Conservation (phyloP, 2,888 invertebrate genomes). For the Adineta ricciae region DNA sequence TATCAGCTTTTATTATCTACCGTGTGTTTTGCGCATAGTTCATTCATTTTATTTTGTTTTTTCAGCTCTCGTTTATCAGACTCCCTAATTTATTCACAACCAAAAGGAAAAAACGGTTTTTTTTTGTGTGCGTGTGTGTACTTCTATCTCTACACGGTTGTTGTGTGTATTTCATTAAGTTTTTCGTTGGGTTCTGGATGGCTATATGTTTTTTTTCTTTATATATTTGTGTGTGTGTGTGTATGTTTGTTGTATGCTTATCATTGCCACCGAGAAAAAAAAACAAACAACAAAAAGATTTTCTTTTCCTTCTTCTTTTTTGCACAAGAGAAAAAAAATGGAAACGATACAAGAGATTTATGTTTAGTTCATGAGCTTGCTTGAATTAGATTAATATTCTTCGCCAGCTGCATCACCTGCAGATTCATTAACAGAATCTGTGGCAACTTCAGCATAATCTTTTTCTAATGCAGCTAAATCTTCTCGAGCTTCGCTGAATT, state of each 20-base stretch:
- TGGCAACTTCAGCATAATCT: slow-evolving; percentile 47
- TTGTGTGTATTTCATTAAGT: not conserved
- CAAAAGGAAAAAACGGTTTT: not conserved
- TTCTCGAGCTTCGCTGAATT: slow-evolving; percentile 34
- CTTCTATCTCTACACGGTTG: slow-evolving; percentile 13
- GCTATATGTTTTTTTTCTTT: not conserved
- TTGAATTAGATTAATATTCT: not conserved
- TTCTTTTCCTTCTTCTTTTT: not conserved
- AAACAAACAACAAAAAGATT: not conserved
- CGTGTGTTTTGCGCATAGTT: not conserved
- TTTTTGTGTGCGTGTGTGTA: not conserved
- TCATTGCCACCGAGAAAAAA: slow-evolving; percentile 3
- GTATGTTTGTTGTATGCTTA: slow-evolving; percentile 9
- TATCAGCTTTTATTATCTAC: slow-evolving; percentile 13
- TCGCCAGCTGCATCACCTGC: not conserved
- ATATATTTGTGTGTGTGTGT: not conserved
- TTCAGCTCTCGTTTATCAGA: not conserved
- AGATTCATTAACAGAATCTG: not conserved
- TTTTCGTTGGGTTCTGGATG: not conserved
- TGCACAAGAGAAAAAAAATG: not conserved
- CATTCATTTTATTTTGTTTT: slow-evolving; percentile 13
- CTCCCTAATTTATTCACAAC: not conserved
- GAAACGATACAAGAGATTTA: not conserved
- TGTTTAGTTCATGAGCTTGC: not conserved
- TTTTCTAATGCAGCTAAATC: slow-evolving; percentile 34